phyloP scores from a whole-genome alignment of 1,140 invertebrate genomes.

The Anastrepha ludens region DNA sequence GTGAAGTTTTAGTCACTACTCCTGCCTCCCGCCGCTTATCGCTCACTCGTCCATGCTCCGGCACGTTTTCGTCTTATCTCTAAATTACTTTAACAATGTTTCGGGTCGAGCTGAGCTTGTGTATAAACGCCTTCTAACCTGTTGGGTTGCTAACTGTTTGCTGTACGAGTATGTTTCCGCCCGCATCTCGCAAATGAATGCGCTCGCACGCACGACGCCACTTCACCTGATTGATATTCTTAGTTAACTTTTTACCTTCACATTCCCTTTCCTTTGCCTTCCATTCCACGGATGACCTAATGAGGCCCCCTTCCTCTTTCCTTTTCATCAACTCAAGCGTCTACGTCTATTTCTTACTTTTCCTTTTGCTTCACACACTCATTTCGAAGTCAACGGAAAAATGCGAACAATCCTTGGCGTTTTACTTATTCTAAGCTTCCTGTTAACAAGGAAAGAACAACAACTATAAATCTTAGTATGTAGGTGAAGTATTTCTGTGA shows the following conservation, averaged over 20 bases:
- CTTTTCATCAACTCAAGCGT: not conserved
- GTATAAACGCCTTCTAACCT: not conserved
- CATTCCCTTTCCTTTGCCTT: not conserved
- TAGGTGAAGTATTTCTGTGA: conserved; percentile 40
- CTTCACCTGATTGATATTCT: conserved; percentile 49
- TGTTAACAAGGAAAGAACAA: conserved; percentile 46
- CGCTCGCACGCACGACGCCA: conserved; percentile 41
- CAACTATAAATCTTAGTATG: conserved; percentile 18
- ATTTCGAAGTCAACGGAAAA: not conserved
- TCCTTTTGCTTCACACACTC: not conserved
- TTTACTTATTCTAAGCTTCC: conserved; percentile 9
- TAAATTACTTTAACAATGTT: not conserved
- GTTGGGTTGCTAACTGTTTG: not conserved
- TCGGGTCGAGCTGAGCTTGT: not conserved
- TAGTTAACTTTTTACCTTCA: conserved; percentile 17
- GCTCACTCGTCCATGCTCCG: not conserved
- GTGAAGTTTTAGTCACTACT: too few species aligned
- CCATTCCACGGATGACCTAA: not conserved
- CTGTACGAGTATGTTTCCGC: not conserved
- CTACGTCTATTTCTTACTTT: not conserved
- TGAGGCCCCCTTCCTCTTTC: not conserved
- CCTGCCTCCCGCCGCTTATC: not conserved
- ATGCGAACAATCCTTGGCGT: conserved; percentile 38
- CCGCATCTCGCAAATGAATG: conserved; percentile 42
- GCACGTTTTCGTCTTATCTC: not conserved